Base-by-base conservation (phyloP, 1,140 invertebrate genomes). In the Delia radicum region DNA sequence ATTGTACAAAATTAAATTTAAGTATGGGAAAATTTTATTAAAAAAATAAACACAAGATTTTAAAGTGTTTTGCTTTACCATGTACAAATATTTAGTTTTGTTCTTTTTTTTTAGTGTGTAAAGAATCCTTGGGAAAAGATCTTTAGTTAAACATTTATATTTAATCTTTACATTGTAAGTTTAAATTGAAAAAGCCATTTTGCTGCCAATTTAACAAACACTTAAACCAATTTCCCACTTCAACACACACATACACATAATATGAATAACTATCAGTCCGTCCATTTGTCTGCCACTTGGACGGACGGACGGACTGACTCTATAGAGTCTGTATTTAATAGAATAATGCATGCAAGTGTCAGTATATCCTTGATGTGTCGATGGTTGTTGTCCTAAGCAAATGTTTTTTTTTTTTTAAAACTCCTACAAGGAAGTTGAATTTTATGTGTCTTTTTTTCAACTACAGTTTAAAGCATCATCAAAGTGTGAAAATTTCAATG, bases 181-280 rank as follows among this genome's bases (percentile, higher is more conserved):
- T 79, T 79, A 80, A 85, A 85, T 85, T 85, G 83, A 85, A 85
- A 85, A 85, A 85, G 83, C 83, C 83, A 85, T 85, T 85, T 85
- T 85, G 83, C 83, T 85, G 83, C 81, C 83, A 85, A 85, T 85
- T 85, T 85, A 78, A 83, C 81, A 82, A 85, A 85, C 83, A 85
- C 83, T 85, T 85, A 83, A 85, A 84, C 81, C 83, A 85, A 85
- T 85, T 85, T 85, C 80, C 80, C 81, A 85, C 83, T 85, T 85
- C 81, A 84, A 81, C 85, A 81, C 83, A 84, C 82, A 79, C 65
- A 81, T 74, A 77, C 79, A 81, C 63, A 65, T 28, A 74, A 33
- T 55, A 72, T 21, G 24, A 24, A n/a, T 55, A 55, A 55, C 48
- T 55, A 55, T 21, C 18, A 21, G 5, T 10, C 46, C 7, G 7